Percentiles rank a stretch among this genome's conserved stretches.
phyloP scores from a whole-genome alignment of 1,140 invertebrate genomes.

The Tachypleus tridentatus region DNA sequence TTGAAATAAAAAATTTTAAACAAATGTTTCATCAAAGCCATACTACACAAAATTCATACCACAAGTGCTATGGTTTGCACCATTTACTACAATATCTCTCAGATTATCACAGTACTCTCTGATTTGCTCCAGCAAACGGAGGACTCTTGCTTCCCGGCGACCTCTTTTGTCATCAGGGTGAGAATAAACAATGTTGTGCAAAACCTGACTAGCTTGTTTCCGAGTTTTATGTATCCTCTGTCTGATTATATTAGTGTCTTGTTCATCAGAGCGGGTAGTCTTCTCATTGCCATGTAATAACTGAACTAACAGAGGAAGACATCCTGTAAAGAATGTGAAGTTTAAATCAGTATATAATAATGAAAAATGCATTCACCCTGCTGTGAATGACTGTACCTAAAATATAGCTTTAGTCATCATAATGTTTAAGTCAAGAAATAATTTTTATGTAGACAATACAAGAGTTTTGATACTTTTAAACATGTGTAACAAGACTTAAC shows the following conservation, averaged over 20 bases:
- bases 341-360: too few relatives aligned
- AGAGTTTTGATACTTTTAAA: too few relatives aligned
- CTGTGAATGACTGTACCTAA: too few relatives aligned
- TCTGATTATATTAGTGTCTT: background rate
- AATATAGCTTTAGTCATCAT: too few relatives aligned
- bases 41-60: background rate
- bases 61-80: conserved; percentile 22
- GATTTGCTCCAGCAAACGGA: conserved; percentile 62
- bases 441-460: too few relatives aligned
- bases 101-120: conserved; percentile 20
- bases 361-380: too few relatives aligned
- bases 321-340: conserved; percentile 40
- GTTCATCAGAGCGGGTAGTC: background rate
- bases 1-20: too few relatives aligned
- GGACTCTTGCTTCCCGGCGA: conserved; percentile 69
- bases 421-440: too few relatives aligned
- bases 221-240: conserved; percentile 46
- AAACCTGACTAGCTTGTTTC: conserved; percentile 62
- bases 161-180: conserved; percentile 80
- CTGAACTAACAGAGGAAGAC: conserved; percentile 81
- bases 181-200: conserved; percentile 82
- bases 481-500: too few relatives aligned
- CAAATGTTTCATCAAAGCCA: too few relatives aligned
- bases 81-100: background rate
- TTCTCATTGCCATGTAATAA: conserved; percentile 54